These are phyloP conservation scores for Aporrectodea caliginosa DNA, from an alignment of 1,140 invertebrate species.

Conservation along the genomic window DNA sequence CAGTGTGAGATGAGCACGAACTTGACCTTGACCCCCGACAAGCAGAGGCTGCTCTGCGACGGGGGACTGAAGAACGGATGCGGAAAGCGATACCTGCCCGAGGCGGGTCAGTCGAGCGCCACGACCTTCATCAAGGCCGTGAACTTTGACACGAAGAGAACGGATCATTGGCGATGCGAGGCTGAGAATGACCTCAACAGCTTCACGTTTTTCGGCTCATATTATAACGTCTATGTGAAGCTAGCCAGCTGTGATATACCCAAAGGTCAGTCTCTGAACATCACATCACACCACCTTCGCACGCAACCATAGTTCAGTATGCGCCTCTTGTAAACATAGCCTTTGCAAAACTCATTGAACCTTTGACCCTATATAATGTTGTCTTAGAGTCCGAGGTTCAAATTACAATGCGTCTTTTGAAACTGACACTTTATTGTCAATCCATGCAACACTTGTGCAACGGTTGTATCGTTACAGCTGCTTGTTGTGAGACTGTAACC, in stretches of 20 bases:
- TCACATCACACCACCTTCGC: no score
- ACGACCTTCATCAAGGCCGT: slow-evolving; percentile 29
- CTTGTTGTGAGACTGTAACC: no score
- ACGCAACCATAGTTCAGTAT: no score
- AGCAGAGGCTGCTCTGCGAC: slow-evolving; percentile 30
- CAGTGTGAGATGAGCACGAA: slow-evolving; percentile 22
- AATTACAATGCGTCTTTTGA: no score
- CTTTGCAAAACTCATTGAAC: no score
- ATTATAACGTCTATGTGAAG: slow-evolving; percentile 32
- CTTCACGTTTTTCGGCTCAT: slow-evolving; percentile 30
- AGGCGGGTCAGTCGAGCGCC: slow-evolving; percentile 12
- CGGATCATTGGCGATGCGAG: slow-evolving; percentile 7
- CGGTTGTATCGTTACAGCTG: no score
- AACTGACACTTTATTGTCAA: no score
- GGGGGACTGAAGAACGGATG: slow-evolving; percentile 27
- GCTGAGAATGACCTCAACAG: not conserved
- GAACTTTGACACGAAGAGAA: slow-evolving; percentile 24
- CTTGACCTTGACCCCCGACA: slow-evolving; percentile 28
- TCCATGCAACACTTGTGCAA: no score
- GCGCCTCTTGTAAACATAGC: no score
- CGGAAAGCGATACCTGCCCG: slow-evolving; percentile 29
- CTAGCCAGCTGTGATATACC: slow-evolving; percentile 20
- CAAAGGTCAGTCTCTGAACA: slow-evolving; percentile 12
- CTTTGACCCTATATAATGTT: no score
- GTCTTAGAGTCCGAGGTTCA: no score